Evolutionary conservation across 2,888 invertebrate genomes (phyloP), one percentile per base, ranked within the genome.

Genomic region (Linnaemya tessellans): DNA sequence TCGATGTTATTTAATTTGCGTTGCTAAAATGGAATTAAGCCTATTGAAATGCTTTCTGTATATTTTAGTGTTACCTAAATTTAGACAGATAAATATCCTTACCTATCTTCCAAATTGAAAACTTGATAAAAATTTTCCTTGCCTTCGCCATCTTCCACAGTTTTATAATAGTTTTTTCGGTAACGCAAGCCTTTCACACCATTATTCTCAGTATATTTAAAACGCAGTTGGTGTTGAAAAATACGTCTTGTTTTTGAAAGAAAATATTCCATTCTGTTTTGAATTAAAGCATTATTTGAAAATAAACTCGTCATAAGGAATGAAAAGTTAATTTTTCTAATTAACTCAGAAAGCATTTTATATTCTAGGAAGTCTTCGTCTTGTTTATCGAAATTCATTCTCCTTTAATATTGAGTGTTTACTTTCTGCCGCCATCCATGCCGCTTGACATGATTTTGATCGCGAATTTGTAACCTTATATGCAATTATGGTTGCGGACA

Each of bases 391-490:
- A 88, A 88, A 90, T 22, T 90, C 89, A 18, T 88, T 30, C 68
- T 92, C 92, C 73, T 92, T 91, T 35, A 93, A 90, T 74, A 92
- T 90, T 2, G 93, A 91, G 83, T 92, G 91, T 84, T 93, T 93
- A 80, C 91, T 90, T 87, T 93, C 93, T 18, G 90, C 90, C 43
- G 93, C 93, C 92, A 93, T 91, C 93, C 93, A 93, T 62, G 91
- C 92, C 15, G 92, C 92, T 89, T 93, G 93, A 83, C 93, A 93
- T n/a, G 92, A 88, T 84, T 90, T 91, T 0, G 92, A 92, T 18
- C 92, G 89, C 18, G 90, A 90, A 13, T 90, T 90, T 1, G 93
- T 93, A 0, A 92, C 86, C 77, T 92, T 90, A 79, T 93, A 93
- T 0, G 93, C 89, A 1, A 92, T 86, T 0, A 88, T 88, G 0